phyloP scores from a whole-genome alignment of 2,888 invertebrate genomes.

The Ariolimax columbianus region DNA sequence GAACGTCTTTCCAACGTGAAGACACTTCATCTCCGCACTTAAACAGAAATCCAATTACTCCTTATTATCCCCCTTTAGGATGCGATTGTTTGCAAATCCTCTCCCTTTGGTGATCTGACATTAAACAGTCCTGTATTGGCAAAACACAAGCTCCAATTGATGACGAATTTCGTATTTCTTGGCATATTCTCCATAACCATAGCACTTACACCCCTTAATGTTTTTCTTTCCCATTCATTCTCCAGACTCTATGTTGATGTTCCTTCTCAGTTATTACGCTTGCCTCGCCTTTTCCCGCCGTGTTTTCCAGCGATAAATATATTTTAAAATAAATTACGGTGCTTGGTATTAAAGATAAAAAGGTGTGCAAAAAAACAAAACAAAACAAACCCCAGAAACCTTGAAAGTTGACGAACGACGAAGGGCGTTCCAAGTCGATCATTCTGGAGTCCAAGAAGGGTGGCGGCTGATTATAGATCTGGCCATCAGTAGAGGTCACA shows the following conservation, averaged over 20 bases:
- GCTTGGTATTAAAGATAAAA: background rate
- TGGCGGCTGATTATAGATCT: constrained; percentile 5
- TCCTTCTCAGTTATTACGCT: background rate
- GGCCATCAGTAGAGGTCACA: constrained; percentile 4
- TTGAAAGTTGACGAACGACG: no score
- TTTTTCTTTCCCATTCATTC: background rate
- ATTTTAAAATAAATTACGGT: background rate
- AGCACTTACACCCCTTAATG: background rate
- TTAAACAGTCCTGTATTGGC: constrained; percentile 20
- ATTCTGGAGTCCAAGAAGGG: background rate
- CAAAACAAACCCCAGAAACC: background rate
- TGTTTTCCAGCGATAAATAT: background rate
- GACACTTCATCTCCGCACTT: constrained; percentile 3
- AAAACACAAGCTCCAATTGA: constrained; percentile 25
- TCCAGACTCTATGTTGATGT: background rate
- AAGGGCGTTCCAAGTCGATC: background rate
- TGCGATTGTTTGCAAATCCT: constrained; percentile 49
- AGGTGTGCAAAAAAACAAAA: background rate
- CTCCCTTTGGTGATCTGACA: background rate
- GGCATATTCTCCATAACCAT: constrained; percentile 6
- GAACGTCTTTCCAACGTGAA: background rate
- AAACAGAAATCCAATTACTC: constrained; percentile 50
- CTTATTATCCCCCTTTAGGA: constrained; percentile 41
- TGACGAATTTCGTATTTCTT: constrained; percentile 14
- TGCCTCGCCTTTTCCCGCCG: background rate